phyloP scores from a whole-genome alignment of 2,888 invertebrate genomes.

The Drosophila histrio region DNA sequence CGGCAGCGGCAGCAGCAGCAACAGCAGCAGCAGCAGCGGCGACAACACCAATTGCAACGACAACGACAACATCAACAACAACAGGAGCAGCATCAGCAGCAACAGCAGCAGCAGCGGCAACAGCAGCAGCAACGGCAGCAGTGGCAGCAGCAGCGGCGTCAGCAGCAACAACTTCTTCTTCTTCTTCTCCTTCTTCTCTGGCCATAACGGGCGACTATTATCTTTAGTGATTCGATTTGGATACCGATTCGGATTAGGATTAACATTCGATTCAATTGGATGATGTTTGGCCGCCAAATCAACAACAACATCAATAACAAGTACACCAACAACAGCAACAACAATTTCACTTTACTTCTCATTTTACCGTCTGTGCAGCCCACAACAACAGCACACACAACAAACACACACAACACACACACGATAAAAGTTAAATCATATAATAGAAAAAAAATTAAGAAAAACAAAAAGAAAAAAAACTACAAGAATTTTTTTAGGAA shows the following conservation, averaged over 20 bases:
- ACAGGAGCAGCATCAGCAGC: not conserved
- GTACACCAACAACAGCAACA: conserved; percentile 19
- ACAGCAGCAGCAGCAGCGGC: conserved; percentile 46
- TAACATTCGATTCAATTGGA: conserved; percentile 52
- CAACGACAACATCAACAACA: conserved; percentile 26
- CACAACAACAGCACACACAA: conserved; percentile 8
- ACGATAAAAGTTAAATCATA: conserved; percentile 1
- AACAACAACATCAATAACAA: conserved; percentile 30
- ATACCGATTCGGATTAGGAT: conserved; percentile 51
- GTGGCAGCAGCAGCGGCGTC: conserved; percentile 34
- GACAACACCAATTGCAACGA: conserved; percentile 34
- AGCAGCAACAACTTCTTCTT: conserved; percentile 27
- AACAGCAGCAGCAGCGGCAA: conserved; percentile 28
- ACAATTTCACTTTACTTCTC: conserved; percentile 42
- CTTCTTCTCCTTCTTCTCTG: conserved; percentile 45
- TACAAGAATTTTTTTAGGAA: conserved; percentile 78
- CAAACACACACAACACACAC: conserved; percentile 10
- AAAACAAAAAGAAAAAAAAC: conserved; percentile 32
- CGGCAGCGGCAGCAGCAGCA: conserved; percentile 62
- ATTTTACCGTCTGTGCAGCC: conserved; percentile 45
- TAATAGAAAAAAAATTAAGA: conserved; percentile 2
- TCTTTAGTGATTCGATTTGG: conserved; percentile 58
- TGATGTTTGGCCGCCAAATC: conserved; percentile 52
- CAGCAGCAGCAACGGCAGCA: conserved; percentile 39
- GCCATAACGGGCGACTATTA: conserved; percentile 71